A percentile compares a stretch with the other conserved stretches of the same genome.
These are phyloP conservation scores for Galeopterus variegatus DNA, from an alignment of 2,113 vertebrate species.

Conservation along the genomic window DNA sequence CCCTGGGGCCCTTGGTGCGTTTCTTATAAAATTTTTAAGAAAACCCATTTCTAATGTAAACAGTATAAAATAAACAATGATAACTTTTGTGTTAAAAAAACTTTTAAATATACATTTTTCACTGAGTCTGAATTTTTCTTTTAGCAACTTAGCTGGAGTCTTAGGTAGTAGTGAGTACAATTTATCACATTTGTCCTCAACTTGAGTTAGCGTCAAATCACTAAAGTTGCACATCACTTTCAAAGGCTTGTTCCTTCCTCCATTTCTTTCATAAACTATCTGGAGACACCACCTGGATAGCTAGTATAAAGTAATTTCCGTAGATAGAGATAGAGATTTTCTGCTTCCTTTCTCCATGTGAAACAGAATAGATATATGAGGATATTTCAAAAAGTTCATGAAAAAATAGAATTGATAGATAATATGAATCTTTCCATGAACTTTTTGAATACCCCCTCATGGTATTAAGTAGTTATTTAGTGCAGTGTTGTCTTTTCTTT, in stretches of 20 bases:
- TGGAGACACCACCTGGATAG: background rate
- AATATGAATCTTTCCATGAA: too few species aligned
- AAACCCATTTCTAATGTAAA: background rate
- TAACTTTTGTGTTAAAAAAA: background rate
- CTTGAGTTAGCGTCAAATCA: background rate
- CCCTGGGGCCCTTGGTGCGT: background rate
- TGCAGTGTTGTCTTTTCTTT: background rate
- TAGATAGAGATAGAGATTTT: background rate
- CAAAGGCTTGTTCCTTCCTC: background rate
- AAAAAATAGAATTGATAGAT: too few species aligned
- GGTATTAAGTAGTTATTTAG: background rate
- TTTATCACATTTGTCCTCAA: background rate
- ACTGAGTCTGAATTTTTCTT: conserved; percentile 13
- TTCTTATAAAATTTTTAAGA: conserved; percentile 34
- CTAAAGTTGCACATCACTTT: background rate
- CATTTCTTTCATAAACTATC: background rate
- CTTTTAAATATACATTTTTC: background rate
- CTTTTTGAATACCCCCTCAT: too few species aligned
- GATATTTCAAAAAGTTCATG: too few species aligned
- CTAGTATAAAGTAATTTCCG: background rate
- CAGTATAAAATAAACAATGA: background rate
- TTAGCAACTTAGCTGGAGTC: background rate
- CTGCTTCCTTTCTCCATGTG: background rate
- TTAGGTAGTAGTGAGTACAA: background rate
- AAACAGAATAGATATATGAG: background rate